Evolutionary conservation across 2,888 invertebrate genomes (phyloP).

Genomic region (Caenorhabditis panamensis): DNA sequence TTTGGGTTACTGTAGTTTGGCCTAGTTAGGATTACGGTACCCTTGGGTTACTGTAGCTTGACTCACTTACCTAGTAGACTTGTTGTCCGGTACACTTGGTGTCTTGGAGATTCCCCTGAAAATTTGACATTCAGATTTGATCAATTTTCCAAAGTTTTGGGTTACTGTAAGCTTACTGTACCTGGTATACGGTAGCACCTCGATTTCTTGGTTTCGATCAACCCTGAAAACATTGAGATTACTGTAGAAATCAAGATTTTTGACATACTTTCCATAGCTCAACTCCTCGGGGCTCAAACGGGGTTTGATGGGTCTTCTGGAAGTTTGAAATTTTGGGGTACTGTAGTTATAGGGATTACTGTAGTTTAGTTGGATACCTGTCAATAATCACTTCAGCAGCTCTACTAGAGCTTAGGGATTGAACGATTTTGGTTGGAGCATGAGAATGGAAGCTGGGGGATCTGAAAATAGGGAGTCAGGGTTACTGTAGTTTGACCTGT

Average conservation of each 20-base stretch:
- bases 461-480: slow-evolving; percentile 7
- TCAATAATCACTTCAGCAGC: neutral
- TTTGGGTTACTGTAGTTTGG: slow-evolving; percentile 7
- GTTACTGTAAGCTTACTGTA: neutral
- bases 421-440: neutral
- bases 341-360: neutral
- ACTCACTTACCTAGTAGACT: neutral
- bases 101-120: slow-evolving; percentile 30
- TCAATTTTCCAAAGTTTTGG: too few species aligned
- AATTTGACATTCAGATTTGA: neutral
- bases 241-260: neutral
- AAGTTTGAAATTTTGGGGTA: slow-evolving; percentile 10
- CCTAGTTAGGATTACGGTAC: neutral
- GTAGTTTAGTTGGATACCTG: neutral
- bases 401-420: neutral
- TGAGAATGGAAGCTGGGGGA: slow-evolving; percentile 6
- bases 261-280: slow-evolving; percentile 24
- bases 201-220: neutral
- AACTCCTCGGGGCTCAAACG: slow-evolving; percentile 40
- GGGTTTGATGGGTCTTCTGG: neutral
- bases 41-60: neutral
- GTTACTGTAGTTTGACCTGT: slow-evolving; percentile 3
- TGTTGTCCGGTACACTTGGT: neutral
- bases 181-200: slow-evolving; percentile 20
- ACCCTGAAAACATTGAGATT: neutral